phyloP scores from a whole-genome alignment of 2,113 vertebrate species.

The Eidolon helvum region DNA sequence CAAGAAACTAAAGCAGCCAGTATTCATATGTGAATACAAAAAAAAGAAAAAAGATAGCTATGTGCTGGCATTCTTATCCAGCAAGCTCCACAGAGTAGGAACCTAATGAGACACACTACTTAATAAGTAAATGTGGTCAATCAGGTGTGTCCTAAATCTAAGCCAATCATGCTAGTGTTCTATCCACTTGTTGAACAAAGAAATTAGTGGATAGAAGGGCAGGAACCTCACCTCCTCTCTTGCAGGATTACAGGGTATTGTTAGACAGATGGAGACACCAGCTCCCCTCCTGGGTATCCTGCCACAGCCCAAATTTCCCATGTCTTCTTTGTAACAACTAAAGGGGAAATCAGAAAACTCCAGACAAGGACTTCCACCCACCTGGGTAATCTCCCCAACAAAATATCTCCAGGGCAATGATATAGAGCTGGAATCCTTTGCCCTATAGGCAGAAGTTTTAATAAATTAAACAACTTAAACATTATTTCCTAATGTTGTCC shows the following conservation, averaged over 20 bases:
- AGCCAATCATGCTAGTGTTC: not conserved
- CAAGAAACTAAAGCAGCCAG: not conserved
- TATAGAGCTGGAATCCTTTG: not conserved
- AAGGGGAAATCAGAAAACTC: not conserved
- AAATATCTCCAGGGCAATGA: not conserved
- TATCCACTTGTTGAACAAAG: not conserved
- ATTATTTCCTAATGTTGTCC: not conserved
- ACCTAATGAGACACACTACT: not conserved
- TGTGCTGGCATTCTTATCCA: not conserved
- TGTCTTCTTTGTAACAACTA: not conserved
- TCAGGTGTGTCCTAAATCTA: not conserved
- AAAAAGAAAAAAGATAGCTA: not conserved
- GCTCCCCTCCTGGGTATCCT: not conserved
- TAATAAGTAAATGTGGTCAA: not conserved
- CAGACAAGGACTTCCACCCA: not conserved
- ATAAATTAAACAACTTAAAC: not conserved
- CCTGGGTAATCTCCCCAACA: not conserved
- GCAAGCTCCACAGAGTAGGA: not conserved
- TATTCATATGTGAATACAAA: not conserved
- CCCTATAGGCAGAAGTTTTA: not conserved
- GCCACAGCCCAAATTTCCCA: not conserved
- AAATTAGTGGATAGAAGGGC: not conserved
- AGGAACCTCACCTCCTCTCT: not conserved
- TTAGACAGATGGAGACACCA: not conserved
- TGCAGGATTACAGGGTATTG: not conserved